Conservation (phyloP, 2,888 invertebrate species). For the Sicus ferrugineus region DNA sequence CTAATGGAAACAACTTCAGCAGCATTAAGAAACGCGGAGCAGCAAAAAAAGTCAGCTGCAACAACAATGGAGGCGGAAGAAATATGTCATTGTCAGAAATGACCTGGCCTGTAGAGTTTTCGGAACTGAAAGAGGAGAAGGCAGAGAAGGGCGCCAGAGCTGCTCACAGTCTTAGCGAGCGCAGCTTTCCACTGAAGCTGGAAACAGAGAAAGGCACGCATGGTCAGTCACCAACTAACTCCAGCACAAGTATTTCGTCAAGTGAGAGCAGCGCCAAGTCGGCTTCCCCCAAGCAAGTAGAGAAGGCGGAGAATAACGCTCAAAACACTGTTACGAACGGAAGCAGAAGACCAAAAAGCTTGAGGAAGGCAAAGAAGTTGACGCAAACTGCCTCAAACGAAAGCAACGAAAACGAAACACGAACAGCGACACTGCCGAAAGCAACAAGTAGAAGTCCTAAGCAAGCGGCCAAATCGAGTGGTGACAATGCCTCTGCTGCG, state of each 20-base stretch:
- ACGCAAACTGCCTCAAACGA: constrained; percentile 20
- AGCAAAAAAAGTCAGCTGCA: constrained; percentile 33
- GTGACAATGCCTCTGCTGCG: background rate
- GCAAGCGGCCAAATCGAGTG: constrained; percentile 11
- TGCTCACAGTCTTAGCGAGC: constrained; percentile 29
- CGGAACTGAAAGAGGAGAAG: constrained; percentile 11
- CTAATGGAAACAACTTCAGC: constrained; percentile 5
- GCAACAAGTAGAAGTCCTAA: constrained; percentile 32
- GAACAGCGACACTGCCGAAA: constrained; percentile 19
- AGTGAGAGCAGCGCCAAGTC: constrained; percentile 39
- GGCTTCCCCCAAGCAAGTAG: constrained; percentile 21
- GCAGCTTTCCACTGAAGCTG: constrained; percentile 28
- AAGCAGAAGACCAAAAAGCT: constrained; percentile 39
- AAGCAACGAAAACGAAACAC: constrained; percentile 33
- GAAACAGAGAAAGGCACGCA: constrained; percentile 16
- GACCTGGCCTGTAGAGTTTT: constrained; percentile 34
- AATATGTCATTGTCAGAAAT: constrained; percentile 38
- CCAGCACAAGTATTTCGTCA: constrained; percentile 33
- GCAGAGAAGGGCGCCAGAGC: constrained; percentile 7
- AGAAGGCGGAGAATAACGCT: constrained; percentile 33
- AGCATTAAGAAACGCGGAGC: constrained; percentile 36
- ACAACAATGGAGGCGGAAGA: constrained; percentile 20
- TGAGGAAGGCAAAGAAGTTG: background rate
- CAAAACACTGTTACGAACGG: background rate
- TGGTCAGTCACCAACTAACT: constrained; percentile 7